Evolutionary conservation across 2,797 vertebrate species (phyloP).

Genomic region (Harpagifer antarcticus): DNA sequence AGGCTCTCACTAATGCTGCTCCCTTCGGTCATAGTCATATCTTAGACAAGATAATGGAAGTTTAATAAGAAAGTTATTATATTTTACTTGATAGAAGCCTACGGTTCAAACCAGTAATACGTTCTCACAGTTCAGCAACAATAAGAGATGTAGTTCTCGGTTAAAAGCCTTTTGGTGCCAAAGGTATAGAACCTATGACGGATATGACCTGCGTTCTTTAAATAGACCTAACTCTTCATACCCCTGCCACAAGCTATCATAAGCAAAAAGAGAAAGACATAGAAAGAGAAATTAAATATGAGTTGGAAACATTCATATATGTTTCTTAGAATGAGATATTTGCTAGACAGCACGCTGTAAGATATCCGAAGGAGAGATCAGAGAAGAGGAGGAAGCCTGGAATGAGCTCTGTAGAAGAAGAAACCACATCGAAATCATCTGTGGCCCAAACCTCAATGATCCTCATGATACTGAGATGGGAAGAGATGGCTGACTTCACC

Average conservation of each 20-base stretch:
- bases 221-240: constrained; percentile 49
- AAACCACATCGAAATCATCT: constrained; percentile 80
- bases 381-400: constrained; percentile 51
- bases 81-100: constrained; percentile 12
- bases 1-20: not conserved
- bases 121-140: constrained; percentile 32
- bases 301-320: constrained; percentile 27
- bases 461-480: constrained; percentile 77
- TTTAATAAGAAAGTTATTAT: not conserved
- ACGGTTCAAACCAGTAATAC: constrained; percentile 4
- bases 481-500: constrained; percentile 83
- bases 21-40: not conserved
- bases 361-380: constrained; percentile 53
- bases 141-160: constrained; percentile 32
- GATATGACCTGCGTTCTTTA: constrained; percentile 62
- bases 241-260: constrained; percentile 44
- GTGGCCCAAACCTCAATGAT: constrained; percentile 82
- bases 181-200: constrained; percentile 50
- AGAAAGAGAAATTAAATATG: constrained; percentile 2
- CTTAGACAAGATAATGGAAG: not conserved
- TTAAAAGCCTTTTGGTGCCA: constrained; percentile 41
- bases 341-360: constrained; percentile 29
- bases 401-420: constrained; percentile 54
- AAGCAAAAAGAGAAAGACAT: not conserved
- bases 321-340: constrained; percentile 32